phyloP scores from a whole-genome alignment of 2,113 vertebrate genomes.

The Calidris pygmaea region DNA sequence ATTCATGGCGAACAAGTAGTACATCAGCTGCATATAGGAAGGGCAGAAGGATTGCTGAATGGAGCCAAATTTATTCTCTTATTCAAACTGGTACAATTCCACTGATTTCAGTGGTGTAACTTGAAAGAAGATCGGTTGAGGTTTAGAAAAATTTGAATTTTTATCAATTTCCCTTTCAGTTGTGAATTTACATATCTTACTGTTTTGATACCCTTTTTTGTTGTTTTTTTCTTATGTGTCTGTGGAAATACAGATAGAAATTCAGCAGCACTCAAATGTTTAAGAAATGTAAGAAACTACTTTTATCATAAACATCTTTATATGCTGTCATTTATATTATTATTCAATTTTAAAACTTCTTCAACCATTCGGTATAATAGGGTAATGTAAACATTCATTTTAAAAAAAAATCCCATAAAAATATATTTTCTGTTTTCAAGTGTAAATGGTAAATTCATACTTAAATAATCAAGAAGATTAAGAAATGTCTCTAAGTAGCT shows the following conservation, averaged over 20 bases:
- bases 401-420: neutral
- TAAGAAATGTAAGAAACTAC: neutral
- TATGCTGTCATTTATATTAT: neutral
- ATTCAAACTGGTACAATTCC: neutral
- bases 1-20: neutral
- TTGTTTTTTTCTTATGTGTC: neutral
- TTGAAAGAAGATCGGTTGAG: neutral
- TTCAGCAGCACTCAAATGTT: neutral
- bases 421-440: neutral
- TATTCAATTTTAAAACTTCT: neutral
- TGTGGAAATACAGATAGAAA: neutral
- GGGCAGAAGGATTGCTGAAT: neutral
- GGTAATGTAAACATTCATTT: neutral
- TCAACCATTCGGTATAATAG: neutral
- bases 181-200: neutral
- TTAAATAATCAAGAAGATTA: neutral
- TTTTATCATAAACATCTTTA: neutral
- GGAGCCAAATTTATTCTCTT: neutral
- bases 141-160: neutral
- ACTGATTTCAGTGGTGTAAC: neutral
- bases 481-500: neutral
- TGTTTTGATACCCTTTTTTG: neutral
- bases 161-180: neutral
- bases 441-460: neutral
- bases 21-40: neutral